Evolutionary conservation across 2,113 vertebrate species (phyloP).

Genomic region (Syrmaticus mikado): DNA sequence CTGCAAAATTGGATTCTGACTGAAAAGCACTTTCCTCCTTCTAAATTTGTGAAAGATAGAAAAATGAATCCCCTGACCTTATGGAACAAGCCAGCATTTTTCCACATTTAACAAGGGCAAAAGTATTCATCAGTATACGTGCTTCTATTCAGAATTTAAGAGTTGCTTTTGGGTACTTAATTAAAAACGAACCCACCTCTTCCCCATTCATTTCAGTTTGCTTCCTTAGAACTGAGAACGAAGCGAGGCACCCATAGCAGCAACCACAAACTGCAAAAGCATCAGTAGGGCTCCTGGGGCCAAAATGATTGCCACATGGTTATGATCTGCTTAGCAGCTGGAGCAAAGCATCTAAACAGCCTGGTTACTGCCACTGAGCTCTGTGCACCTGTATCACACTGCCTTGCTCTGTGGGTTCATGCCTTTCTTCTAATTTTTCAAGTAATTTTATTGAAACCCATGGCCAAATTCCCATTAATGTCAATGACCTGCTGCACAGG

Average conservation of each 20-base stretch:
- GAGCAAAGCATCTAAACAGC: not conserved
- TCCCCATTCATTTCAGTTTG: not conserved
- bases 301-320: not conserved
- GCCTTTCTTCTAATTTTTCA: not conserved
- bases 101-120: not conserved
- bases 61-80: not conserved
- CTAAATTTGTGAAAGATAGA: not conserved
- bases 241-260: not conserved
- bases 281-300: not conserved
- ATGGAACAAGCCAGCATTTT: not conserved
- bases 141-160: not conserved
- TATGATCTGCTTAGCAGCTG: not conserved
- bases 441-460: not conserved
- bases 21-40: not conserved
- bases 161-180: not conserved
- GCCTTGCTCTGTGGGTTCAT: fast-evolving
- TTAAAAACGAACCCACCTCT: not conserved
- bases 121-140: not conserved
- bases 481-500: not conserved
- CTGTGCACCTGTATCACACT: not conserved
- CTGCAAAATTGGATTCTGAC: conserved; percentile 30
- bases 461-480: not conserved
- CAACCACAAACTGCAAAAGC: not conserved
- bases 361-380: not conserved
- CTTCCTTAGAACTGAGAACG: not conserved